A percentile compares a stretch with the other conserved stretches of the same genome.
These are phyloP conservation scores for Macroteleia sp. DNA, from an alignment of 2,888 invertebrate genomes.

Conservation along the genomic window DNA sequence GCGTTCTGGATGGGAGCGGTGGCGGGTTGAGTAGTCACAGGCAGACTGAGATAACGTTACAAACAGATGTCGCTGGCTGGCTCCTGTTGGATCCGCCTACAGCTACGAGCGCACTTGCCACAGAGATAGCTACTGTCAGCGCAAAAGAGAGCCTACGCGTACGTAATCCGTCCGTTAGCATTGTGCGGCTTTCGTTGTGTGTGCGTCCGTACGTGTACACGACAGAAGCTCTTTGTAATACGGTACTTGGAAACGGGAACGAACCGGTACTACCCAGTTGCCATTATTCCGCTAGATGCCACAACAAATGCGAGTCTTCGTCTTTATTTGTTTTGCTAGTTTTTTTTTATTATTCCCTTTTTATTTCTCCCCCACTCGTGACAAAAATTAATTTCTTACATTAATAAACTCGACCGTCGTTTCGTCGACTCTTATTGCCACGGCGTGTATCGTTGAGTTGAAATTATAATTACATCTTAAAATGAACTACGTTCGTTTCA, in stretches of 20 bases:
- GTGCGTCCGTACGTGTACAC: slow-evolving; percentile 31
- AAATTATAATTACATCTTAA: too few species aligned
- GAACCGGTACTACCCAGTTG: slow-evolving; percentile 22
- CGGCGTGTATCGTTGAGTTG: too few species aligned
- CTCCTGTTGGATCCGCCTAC: slow-evolving; percentile 24
- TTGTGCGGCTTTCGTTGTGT: slow-evolving; percentile 23
- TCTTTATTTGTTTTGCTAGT: slow-evolving; percentile 25
- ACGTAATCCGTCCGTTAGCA: slow-evolving; percentile 36
- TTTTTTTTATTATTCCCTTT: slow-evolving; percentile 16
- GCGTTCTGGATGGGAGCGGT: slow-evolving; percentile 53
- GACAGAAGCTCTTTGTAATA: slow-evolving; percentile 60
- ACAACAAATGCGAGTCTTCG: slow-evolving; percentile 33
- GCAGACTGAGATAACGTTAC: slow-evolving; percentile 75
- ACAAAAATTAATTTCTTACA: slow-evolving; percentile 2
- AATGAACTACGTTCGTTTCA: too few species aligned
- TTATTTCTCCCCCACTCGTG: neutral
- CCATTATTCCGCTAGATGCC: slow-evolving; percentile 46
- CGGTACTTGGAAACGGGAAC: slow-evolving; percentile 53
- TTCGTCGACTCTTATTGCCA: too few species aligned
- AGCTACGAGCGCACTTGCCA: slow-evolving; percentile 11
- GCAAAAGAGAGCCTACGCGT: slow-evolving; percentile 43
- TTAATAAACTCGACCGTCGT: too few species aligned
- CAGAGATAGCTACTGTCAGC: slow-evolving; percentile 35
- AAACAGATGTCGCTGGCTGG: slow-evolving; percentile 78
- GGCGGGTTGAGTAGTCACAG: slow-evolving; percentile 11